Base-by-base conservation (phyloP, 2,888 invertebrate species). In the Lapara coniferarum region DNA sequence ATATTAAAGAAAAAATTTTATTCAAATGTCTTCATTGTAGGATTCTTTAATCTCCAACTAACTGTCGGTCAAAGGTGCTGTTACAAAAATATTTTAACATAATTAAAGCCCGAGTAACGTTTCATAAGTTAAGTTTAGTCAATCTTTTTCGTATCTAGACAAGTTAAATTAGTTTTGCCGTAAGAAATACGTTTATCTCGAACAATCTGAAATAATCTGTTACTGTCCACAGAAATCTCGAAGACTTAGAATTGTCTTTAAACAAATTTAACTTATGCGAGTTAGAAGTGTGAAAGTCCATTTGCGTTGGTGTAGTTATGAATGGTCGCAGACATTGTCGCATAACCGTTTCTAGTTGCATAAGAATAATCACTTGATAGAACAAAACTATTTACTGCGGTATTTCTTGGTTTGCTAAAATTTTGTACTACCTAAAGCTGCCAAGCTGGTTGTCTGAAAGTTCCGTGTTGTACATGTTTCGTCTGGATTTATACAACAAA, bases 191-290 rank as follows among this genome's bases (percentile, higher is more conserved):
- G 49, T 63, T 63, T 63, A 63, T 63, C 63, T 5, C 25, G 49
- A 49, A 49, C 46, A 63, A 63, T 63, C 59, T 63, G 46, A 12
- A 63, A 46, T 46, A 49, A 63, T 63, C 46, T 63, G 13, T 30
- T 8, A 66, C 14, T 66, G 66, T 52, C 66, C 37, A 53, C 66
- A 53, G 37, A 53, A 68, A 66, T 71, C 71, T 52, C 10, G 46
- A 58, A 59, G 70, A 71, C 69, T 71, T 58, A 53, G 30, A 73
- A 74, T 68, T 74, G 74, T 72, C 71, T 69, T 71, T 71, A 72
- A 75, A 74, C 71, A 75, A 75, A 74, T 74, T 72, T 73, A 72
- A 74, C 68, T 77, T 75, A 44, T 58, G 67, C 66, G 56, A 63
- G 59, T 46, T 63, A 49, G 49, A 59, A 69, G 63, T 66, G 71